Evolutionary conservation across 1,140 invertebrate species (phyloP), one percentile per base, ranked within the genome.

Genomic region (Orius insidiosus): DNA sequence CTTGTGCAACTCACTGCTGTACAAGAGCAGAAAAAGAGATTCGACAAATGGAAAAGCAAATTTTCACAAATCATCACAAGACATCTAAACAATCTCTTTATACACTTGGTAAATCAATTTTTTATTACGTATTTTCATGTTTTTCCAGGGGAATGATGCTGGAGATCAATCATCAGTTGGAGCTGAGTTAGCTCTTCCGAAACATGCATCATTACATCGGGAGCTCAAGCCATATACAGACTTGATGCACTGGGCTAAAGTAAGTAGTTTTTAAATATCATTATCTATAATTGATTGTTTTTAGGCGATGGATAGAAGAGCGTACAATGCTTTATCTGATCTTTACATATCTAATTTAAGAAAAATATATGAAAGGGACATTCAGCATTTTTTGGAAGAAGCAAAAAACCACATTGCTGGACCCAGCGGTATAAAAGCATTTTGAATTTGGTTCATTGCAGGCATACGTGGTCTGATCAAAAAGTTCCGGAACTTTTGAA

Each of bases 61-160:
- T 90, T 95, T 62, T 81, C 85, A 7, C 71, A 79, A 41, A 76
- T 79, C 16, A 71, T 95, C 14, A 78, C 77, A 32, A 70, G 86
- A 32, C 85, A 94, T 64, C 65, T 96, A 10, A 94, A 90, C 59
- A 94, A 94, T 68, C 68, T 90, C 33, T 90, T 95, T 51, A 88
- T 93, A 59, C 85, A 93, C 66, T 74, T 89, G 64, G 84, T 81
- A 55, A 52, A n/a, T n/a, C n/a, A n/a, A n/a, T n/a, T 36, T 15
- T 36, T 15, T 9, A 5, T 36, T 36, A 9, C 35, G 24, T 7
- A 24, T 24, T 24, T 5, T 36, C 3, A 36, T 36, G 35, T 3
- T n/a, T 15, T 36, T 55, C 24, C 39, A 76, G 73, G 76, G 76
- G 13, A 80, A 80, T 60, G 75, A 79, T 57, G 58, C 70, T 36